These are phyloP conservation scores for Atopsyche davidsoni DNA, from an alignment of 1,140 invertebrate species.

Conservation along the genomic window DNA sequence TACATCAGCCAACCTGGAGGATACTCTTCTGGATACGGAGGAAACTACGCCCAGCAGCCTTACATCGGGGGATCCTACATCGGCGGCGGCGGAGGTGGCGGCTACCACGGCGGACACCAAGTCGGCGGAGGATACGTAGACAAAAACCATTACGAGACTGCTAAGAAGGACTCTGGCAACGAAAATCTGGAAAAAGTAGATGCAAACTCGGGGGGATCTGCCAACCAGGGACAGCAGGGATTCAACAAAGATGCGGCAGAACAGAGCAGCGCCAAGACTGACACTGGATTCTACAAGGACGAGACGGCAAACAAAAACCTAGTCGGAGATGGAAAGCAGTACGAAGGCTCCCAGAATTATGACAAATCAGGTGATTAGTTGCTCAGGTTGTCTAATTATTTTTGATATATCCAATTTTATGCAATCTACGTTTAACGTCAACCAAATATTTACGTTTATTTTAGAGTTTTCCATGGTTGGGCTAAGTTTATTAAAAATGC, in stretches of 20 bases:
- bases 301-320: conserved; percentile 51
- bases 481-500: neutral
- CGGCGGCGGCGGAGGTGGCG: conserved; percentile 29
- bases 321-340: conserved; percentile 50
- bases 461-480: neutral
- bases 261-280: conserved; percentile 48
- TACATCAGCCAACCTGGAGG: conserved; percentile 27
- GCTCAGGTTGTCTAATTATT: neutral
- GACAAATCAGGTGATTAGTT: conserved; percentile 49
- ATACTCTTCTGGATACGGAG: conserved; percentile 11
- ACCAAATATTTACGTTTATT: neutral
- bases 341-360: conserved; percentile 48
- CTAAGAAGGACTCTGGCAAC: conserved; percentile 49
- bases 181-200: conserved; percentile 47
- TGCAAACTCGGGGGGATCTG: conserved; percentile 48
- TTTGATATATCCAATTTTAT: neutral
- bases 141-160: conserved; percentile 49
- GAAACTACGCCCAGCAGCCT: conserved; percentile 13
- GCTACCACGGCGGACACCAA: conserved; percentile 39
- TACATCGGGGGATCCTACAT: conserved; percentile 25
- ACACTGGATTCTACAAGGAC: conserved; percentile 51
- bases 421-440: neutral
- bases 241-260: conserved; percentile 45
- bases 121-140: conserved; percentile 47
- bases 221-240: conserved; percentile 49